Conservation (phyloP, 2,113 vertebrate species). For the Aplodontia rufa region DNA sequence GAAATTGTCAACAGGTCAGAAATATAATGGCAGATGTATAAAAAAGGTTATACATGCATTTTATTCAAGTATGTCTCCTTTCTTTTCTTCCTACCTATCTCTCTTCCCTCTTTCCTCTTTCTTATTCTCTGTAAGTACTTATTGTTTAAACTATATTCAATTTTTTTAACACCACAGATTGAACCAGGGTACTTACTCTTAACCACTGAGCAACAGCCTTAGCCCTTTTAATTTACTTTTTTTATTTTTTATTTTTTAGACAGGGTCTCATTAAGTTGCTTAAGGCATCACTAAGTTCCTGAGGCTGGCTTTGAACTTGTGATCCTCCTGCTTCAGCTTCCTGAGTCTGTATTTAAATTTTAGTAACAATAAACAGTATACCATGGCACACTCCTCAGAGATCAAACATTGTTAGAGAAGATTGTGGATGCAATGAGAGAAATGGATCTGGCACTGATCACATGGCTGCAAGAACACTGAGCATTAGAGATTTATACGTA, state of each 20-base stretch:
- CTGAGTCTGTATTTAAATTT: background rate
- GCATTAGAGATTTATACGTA: rapidly evolving
- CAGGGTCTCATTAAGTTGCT: too few species aligned
- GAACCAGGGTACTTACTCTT: too few species aligned
- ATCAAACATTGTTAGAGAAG: background rate
- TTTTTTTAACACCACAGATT: too few species aligned
- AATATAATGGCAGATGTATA: background rate
- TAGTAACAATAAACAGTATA: background rate
- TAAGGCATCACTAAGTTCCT: too few species aligned
- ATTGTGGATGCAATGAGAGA: background rate
- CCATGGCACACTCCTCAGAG: background rate
- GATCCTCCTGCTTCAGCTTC: too few species aligned
- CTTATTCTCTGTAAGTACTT: background rate
- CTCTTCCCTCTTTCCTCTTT: rapidly evolving
- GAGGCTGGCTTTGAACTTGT: too few species aligned
- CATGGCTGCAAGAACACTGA: background rate
- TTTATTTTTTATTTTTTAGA: too few species aligned
- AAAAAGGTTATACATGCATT: background rate
- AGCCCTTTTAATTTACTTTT: too few species aligned
- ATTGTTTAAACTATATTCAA: background rate
- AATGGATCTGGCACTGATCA: background rate
- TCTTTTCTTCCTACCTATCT: rapidly evolving
- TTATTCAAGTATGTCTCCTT: background rate
- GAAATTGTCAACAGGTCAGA: background rate
- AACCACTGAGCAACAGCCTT: too few species aligned